A percentile compares a stretch with the other conserved stretches of the same genome.
Conservation (phyloP, 2,113 vertebrate genomes). For the Silurus glanis region DNA sequence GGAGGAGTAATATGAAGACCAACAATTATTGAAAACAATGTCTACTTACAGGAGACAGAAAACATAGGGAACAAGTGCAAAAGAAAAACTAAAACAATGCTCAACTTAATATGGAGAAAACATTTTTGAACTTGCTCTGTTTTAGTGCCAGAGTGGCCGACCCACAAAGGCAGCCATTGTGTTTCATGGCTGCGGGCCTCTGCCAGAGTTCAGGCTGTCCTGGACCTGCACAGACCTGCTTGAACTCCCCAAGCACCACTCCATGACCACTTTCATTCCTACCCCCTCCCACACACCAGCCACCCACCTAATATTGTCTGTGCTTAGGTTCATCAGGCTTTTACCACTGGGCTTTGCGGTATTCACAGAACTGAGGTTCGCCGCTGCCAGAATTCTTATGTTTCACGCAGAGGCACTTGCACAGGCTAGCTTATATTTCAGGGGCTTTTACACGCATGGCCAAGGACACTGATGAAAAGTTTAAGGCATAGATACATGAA, state of each 20-base stretch:
- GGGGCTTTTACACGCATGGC: constrained; percentile 21
- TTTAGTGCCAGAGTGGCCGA: constrained; percentile 32
- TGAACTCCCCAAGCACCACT: constrained; percentile 28
- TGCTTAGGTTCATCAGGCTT: constrained; percentile 34
- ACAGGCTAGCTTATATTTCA: constrained; percentile 40
- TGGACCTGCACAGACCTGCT: constrained; percentile 30
- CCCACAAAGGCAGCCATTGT: constrained; percentile 53
- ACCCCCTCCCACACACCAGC: background rate
- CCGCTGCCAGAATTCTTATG: constrained; percentile 25
- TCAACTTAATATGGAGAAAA: constrained; percentile 52
- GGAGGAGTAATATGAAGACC: background rate
- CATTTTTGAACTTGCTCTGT: constrained; percentile 43
- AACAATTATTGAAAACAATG: background rate
- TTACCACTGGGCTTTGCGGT: constrained; percentile 16
- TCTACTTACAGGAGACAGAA: background rate
- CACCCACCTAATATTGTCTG: constrained; percentile 7
- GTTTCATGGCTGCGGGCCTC: constrained; percentile 22
- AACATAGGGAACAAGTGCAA: background rate
- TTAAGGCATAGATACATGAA: constrained; percentile 25
- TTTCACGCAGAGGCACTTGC: constrained; percentile 40
- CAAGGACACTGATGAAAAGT: constrained; percentile 23
- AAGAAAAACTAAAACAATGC: constrained; percentile 42
- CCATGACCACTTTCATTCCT: background rate
- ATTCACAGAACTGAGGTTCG: constrained; percentile 10
- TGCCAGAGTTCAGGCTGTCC: constrained; percentile 18